These are phyloP conservation scores for Mus spretus DNA, from an alignment of 2,797 vertebrate genomes.

Conservation along the genomic window DNA sequence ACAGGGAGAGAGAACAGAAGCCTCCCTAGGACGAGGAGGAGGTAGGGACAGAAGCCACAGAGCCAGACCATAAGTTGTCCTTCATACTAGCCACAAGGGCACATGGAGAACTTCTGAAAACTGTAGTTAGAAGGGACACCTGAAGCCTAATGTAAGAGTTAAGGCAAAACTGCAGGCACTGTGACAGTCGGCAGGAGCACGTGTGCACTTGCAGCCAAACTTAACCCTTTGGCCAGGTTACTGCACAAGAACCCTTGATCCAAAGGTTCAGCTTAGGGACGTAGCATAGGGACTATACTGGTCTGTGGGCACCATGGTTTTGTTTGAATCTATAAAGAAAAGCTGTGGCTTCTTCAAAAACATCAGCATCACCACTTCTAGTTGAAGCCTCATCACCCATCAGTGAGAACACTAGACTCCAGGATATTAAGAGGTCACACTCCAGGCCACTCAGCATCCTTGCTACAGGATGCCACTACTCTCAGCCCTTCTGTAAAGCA, in stretches of 20 bases:
- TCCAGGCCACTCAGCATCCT: neutral
- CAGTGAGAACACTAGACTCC: neutral
- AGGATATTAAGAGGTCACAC: accelerated
- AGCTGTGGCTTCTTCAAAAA: neutral
- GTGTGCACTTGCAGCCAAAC: neutral
- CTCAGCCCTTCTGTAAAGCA: neutral
- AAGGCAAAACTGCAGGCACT: neutral
- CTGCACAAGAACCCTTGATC: neutral
- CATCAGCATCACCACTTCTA: neutral
- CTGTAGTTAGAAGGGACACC: neutral
- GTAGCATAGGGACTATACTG: too few species aligned
- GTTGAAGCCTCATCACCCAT: neutral
- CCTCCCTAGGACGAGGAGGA: neutral
- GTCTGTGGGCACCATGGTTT: neutral
- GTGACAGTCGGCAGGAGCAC: neutral
- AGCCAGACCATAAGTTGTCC: neutral
- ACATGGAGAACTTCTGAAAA: constrained; percentile 1
- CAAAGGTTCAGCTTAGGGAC: neutral
- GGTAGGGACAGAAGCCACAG: neutral
- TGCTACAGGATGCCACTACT: neutral
- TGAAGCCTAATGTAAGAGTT: neutral
- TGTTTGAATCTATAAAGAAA: neutral
- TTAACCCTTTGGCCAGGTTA: neutral
- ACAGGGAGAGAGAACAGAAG: neutral
- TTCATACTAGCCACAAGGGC: constrained; percentile 4